These are phyloP conservation scores for Drosophila nannoptera DNA, from an alignment of 1,140 invertebrate genomes.

Conservation along the genomic window DNA sequence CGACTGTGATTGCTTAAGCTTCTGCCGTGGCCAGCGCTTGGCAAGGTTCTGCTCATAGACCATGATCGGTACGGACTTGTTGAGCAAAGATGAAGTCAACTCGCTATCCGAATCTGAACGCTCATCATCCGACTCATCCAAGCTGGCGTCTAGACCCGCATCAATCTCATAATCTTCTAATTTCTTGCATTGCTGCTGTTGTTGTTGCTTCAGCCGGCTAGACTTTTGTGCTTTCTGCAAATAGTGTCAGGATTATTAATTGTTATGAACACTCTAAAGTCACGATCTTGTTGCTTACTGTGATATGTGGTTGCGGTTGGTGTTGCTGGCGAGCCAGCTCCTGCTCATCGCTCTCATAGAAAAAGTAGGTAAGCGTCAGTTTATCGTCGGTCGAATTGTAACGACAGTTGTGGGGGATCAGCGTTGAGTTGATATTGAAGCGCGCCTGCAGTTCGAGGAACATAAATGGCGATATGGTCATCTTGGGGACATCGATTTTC, in stretches of 20 bases:
- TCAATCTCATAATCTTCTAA: constrained; percentile 54
- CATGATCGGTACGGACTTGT: constrained; percentile 29
- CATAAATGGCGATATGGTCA: constrained; percentile 58
- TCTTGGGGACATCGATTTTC: constrained; percentile 46
- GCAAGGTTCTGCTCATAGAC: constrained; percentile 33
- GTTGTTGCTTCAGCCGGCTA: background rate
- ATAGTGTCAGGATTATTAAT: too few species aligned
- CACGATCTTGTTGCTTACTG: background rate
- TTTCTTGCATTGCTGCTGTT: background rate
- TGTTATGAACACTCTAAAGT: background rate
- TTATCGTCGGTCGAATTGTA: constrained; percentile 33
- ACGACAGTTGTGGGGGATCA: constrained; percentile 46
- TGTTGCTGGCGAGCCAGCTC: constrained; percentile 2
- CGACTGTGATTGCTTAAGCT: background rate
- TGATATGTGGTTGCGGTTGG: background rate
- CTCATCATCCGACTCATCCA: constrained; percentile 57
- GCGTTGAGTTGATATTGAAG: constrained; percentile 17
- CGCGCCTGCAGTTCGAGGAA: constrained; percentile 38
- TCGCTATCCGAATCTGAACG: constrained; percentile 51
- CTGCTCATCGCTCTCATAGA: constrained; percentile 47
- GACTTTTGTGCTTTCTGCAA: background rate
- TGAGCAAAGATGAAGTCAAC: constrained; percentile 3
- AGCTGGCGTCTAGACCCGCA: constrained; percentile 47
- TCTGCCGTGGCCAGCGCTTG: constrained; percentile 33
- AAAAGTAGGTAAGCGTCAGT: constrained; percentile 55